Base-by-base conservation (phyloP, 1,140 invertebrate species). In the Euwallacea fornicatus region DNA sequence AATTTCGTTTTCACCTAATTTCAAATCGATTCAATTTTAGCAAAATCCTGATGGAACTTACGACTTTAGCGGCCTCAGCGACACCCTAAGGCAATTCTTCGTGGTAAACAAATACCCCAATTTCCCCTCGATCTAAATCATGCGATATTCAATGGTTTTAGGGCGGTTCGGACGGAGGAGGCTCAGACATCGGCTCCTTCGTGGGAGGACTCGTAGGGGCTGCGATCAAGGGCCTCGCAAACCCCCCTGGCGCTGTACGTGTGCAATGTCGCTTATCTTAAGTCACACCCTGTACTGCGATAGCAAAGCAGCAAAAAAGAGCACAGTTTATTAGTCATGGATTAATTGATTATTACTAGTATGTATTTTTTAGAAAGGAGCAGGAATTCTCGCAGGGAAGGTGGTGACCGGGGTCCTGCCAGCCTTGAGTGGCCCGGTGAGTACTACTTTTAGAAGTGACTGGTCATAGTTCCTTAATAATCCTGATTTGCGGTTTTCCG, bases 181-280 rank as follows among this genome's bases (percentile, higher is more conserved):
- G 84, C 43, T 82, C 81, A 1, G 83, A 84, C 76, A 82, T 85
- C 55, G 85, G 84, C 8, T 77, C 79, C 0, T 83, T 85, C 41
- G 67, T 84, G 44, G 85, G 83, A 55, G 78, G 78, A 15, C 81
- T 85, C 61, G 66, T 84, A 67, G 83, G 83, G 42, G 84, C 83
- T 2, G 76, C 82, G 4, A 77, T 86, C 42, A 82, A 83, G 73
- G 85, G 84, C 7, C 73, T 84, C 2, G 85, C 85, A 0, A 83
- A 83, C 16, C 84, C 84, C 7, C 83, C 83, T 47, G 85, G 84
- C 73, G 83, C 84, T 69, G 85, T 86, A 81, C 74, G 69, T 50
- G 9, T 33, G 1, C 21, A 33, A 33, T 33, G 21, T 33, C 21
- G 21, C 21, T 33, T 33, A 33, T 4, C 21, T 33, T 33, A 33